Evolutionary conservation across 1,140 invertebrate genomes (phyloP).

Genomic region (Pogonus chalceus): DNA sequence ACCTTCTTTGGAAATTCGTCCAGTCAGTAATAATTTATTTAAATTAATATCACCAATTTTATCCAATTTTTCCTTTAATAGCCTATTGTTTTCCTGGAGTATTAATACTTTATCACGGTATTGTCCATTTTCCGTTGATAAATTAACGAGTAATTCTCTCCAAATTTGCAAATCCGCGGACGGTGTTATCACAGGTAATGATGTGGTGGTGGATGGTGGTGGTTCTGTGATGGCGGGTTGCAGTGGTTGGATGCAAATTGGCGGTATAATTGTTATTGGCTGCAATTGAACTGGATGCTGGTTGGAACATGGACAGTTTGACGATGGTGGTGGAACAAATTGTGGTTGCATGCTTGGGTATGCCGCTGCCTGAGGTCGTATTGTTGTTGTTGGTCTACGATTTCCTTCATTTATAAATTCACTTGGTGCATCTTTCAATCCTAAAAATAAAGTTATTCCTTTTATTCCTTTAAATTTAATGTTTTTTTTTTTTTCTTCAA

Average conservation of each 20-base stretch:
- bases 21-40: conserved; percentile 10
- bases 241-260: background rate
- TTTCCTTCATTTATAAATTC: background rate
- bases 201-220: background rate
- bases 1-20: conserved; percentile 5
- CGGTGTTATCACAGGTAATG: background rate
- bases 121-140: background rate
- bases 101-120: conserved; percentile 12
- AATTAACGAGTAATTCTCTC: background rate
- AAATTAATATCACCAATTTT: conserved; percentile 7
- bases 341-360: background rate
- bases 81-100: conserved; percentile 13
- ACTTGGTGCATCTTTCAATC: background rate
- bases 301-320: background rate
- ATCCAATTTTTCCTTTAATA: conserved; percentile 13
- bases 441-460: background rate
- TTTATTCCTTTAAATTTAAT: no score
- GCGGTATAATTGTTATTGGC: background rate
- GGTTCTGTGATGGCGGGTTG: background rate
- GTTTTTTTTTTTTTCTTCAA: no score
- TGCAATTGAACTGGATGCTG: background rate
- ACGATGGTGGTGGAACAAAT: background rate
- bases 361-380: background rate
- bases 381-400: background rate
- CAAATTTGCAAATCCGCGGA: background rate